Conservation (phyloP, 2,888 invertebrate genomes). For the Idaea dimidiata region DNA sequence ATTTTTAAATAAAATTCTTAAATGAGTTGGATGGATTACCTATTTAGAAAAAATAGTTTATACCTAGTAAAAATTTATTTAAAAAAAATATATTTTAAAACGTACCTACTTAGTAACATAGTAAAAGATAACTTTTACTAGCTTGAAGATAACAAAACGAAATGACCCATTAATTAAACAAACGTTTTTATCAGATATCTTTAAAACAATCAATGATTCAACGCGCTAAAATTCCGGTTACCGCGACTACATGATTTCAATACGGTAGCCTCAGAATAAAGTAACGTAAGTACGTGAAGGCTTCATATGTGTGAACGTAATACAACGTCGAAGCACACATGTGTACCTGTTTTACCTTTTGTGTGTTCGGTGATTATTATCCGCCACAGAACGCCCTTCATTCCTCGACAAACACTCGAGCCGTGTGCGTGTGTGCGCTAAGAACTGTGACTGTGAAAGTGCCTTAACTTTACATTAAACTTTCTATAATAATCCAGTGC, state of each 20-base stretch:
- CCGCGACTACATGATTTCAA: neutral
- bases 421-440: conserved; percentile 31
- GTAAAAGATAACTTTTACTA: neutral
- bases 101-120: neutral
- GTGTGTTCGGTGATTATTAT: conserved; percentile 34
- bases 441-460: conserved; percentile 54
- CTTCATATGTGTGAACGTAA: neutral
- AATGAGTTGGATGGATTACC: too few relatives aligned
- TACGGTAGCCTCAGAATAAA: neutral
- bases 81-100: too few relatives aligned
- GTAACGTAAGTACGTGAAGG: neutral
- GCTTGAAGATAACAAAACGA: neutral
- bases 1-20: too few relatives aligned
- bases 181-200: conserved; percentile 1
- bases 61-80: too few relatives aligned
- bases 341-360: conserved; percentile 34
- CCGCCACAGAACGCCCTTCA: conserved; percentile 39
- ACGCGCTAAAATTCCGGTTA: neutral
- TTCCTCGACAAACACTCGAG: conserved; percentile 36
- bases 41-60: too few relatives aligned
- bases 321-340: conserved; percentile 17
- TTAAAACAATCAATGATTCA: neutral
- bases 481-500: conserved; percentile 51
- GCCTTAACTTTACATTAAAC: conserved; percentile 51
- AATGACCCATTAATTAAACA: neutral